Conservation (phyloP, 92 coral and sea anemone genomes). For the Paramuricea clavata region DNA sequence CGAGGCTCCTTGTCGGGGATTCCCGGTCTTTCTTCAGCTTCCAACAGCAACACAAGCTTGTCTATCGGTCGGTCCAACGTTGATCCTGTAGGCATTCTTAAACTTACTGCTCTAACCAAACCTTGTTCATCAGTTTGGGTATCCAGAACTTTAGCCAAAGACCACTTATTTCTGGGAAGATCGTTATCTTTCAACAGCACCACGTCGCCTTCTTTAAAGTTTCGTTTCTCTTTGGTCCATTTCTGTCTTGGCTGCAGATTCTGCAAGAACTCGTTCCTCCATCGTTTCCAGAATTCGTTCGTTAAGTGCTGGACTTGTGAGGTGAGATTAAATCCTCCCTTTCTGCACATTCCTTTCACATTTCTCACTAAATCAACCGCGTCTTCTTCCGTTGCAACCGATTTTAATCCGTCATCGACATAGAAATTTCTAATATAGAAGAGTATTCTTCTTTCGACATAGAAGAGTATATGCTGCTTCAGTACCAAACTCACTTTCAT, state of each 20-base stretch:
- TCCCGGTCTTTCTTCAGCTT: conserved; percentile 59
- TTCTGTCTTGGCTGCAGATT: conserved; percentile 29
- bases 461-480: conserved; percentile 52
- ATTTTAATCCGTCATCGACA: conserved; percentile 55
- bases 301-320: conserved; percentile 14
- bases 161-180: conserved; percentile 2
- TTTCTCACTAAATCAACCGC: conserved; percentile 21
- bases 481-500: conserved; percentile 35
- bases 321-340: conserved; percentile 64
- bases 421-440: no score
- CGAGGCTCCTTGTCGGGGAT: conserved; percentile 66
- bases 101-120: neutral
- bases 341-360: conserved; percentile 37
- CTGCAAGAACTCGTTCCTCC: conserved; percentile 13
- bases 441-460: no score
- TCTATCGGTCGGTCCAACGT: conserved; percentile 61
- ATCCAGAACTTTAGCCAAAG: neutral
- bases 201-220: conserved; percentile 13
- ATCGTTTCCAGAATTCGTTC: conserved; percentile 26
- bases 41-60: conserved; percentile 61
- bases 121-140: conserved; percentile 11
- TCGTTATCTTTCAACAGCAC: conserved; percentile 8
- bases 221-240: neutral
- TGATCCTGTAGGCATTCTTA: conserved; percentile 17
- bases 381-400: conserved; percentile 5